Conservation (phyloP, 2,797 vertebrate genomes). For the Arrhamphus sclerolepis region DNA sequence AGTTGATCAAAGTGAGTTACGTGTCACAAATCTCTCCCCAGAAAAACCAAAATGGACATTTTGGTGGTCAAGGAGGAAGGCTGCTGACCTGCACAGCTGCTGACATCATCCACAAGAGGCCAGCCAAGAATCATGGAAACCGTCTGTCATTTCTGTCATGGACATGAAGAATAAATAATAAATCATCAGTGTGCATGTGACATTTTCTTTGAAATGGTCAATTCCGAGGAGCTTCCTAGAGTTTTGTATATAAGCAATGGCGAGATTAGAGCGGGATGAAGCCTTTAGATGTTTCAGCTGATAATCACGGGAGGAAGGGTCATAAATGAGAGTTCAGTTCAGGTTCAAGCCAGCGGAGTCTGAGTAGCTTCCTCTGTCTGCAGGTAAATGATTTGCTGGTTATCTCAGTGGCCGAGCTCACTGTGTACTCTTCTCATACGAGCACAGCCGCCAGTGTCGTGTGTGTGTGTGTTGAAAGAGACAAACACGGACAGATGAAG, state of each 20-base stretch:
- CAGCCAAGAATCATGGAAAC: neutral
- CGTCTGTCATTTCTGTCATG: neutral
- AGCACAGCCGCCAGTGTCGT: conserved; percentile 34
- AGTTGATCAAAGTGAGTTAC: conserved; percentile 4
- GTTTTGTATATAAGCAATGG: too few species aligned
- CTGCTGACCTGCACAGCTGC: conserved; percentile 55
- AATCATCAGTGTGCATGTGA: conserved; percentile 9
- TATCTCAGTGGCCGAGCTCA: conserved; percentile 34
- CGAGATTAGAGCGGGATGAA: too few species aligned
- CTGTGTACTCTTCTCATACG: conserved; percentile 50
- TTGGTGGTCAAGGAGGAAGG: conserved; percentile 65
- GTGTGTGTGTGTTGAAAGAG: neutral
- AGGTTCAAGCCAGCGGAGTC: too few species aligned
- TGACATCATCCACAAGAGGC: neutral
- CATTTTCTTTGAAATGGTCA: neutral
- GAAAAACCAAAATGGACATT: conserved; percentile 66
- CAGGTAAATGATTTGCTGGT: conserved; percentile 59
- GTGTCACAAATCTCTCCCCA: conserved; percentile 42
- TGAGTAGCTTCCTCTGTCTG: conserved; percentile 12
- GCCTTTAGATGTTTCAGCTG: too few species aligned
- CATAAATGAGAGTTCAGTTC: too few species aligned
- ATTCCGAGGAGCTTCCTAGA: too few species aligned
- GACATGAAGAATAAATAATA: conserved; percentile 35
- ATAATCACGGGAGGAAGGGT: too few species aligned
- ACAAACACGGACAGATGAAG: neutral